Percentiles rank a stretch among this genome's conserved stretches.
phyloP scores from a whole-genome alignment of 2,888 invertebrate species.

The Schrankia costaestrigalis region DNA sequence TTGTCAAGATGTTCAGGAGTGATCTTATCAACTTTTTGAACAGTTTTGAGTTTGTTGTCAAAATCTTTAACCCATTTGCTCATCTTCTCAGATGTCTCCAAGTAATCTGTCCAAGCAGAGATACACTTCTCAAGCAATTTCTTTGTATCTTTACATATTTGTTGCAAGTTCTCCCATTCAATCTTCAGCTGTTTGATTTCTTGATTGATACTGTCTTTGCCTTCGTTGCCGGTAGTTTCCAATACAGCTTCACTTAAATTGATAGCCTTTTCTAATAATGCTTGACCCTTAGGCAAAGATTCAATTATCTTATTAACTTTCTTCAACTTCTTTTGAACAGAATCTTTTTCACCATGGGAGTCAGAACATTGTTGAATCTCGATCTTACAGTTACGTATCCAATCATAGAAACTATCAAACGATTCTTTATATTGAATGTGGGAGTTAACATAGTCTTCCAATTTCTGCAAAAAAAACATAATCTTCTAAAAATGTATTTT shows the following conservation, averaged over 20 bases:
- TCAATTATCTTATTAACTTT: slow-evolving; percentile 86
- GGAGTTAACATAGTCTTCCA: slow-evolving; percentile 91
- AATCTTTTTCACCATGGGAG: slow-evolving; percentile 92
- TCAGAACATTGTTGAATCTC: slow-evolving; percentile 92
- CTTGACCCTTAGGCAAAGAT: slow-evolving; percentile 85
- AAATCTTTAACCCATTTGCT: slow-evolving; percentile 88
- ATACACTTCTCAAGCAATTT: slow-evolving; percentile 87
- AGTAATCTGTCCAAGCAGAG: slow-evolving; percentile 90
- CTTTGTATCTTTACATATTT: slow-evolving; percentile 88
- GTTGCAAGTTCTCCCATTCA: slow-evolving; percentile 91
- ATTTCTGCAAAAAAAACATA: slow-evolving; percentile 65
- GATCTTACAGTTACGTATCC: slow-evolving; percentile 89
- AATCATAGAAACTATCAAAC: slow-evolving; percentile 90
- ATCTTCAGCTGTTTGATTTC: slow-evolving; percentile 89
- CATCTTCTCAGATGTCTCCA: slow-evolving; percentile 86
- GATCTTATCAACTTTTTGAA: slow-evolving; percentile 86
- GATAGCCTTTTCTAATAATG: slow-evolving; percentile 86
- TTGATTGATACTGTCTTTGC: slow-evolving; percentile 89
- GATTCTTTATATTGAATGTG: slow-evolving; percentile 93
- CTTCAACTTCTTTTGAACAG: slow-evolving; percentile 87
- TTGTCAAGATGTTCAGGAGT: slow-evolving; percentile 88
- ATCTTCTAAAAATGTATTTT: neutral
- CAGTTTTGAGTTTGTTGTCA: slow-evolving; percentile 82
- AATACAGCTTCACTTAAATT: slow-evolving; percentile 88
- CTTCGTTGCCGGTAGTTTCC: slow-evolving; percentile 89